Percentiles rank a stretch among this genome's conserved stretches.
phyloP scores from a whole-genome alignment of 2,797 vertebrate genomes.

The Acanthiza pusilla region DNA sequence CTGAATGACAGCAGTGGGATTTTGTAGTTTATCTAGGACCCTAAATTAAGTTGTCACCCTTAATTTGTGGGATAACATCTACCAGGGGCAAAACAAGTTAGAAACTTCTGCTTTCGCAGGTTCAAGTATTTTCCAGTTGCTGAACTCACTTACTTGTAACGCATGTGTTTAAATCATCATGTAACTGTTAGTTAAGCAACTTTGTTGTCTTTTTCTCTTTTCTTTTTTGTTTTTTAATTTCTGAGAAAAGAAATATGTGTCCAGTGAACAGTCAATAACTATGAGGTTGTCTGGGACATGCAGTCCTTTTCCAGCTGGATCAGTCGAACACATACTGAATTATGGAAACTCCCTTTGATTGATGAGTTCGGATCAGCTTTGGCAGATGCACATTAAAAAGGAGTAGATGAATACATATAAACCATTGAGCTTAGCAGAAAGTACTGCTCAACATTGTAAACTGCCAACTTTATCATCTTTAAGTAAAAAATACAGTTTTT shows the following conservation, averaged over 20 bases:
- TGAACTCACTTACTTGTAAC: neutral
- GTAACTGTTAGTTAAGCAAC: neutral
- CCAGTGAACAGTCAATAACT: neutral
- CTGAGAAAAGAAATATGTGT: neutral
- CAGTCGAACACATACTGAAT: constrained; percentile 16
- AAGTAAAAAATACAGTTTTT: constrained; percentile 67
- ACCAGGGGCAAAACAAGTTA: constrained; percentile 32
- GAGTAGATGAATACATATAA: constrained; percentile 50
- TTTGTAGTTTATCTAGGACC: constrained; percentile 53
- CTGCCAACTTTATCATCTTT: constrained; percentile 70
- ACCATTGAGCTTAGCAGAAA: constrained; percentile 51
- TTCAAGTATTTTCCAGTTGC: neutral
- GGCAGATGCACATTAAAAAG: constrained; percentile 50
- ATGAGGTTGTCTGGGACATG: neutral
- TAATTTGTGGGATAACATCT: constrained; percentile 50
- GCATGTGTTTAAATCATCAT: neutral
- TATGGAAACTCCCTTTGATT: constrained; percentile 29
- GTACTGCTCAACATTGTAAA: constrained; percentile 65
- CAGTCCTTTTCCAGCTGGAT: constrained; percentile 21
- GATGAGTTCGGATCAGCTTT: constrained; percentile 46
- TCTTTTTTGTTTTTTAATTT: neutral
- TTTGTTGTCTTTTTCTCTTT: neutral
- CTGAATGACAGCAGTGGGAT: constrained; percentile 63
- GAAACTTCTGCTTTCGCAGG: neutral
- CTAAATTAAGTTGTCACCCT: constrained; percentile 68